Conservation (phyloP, 2,113 vertebrate species). For the Pseudopodoces humilis region DNA sequence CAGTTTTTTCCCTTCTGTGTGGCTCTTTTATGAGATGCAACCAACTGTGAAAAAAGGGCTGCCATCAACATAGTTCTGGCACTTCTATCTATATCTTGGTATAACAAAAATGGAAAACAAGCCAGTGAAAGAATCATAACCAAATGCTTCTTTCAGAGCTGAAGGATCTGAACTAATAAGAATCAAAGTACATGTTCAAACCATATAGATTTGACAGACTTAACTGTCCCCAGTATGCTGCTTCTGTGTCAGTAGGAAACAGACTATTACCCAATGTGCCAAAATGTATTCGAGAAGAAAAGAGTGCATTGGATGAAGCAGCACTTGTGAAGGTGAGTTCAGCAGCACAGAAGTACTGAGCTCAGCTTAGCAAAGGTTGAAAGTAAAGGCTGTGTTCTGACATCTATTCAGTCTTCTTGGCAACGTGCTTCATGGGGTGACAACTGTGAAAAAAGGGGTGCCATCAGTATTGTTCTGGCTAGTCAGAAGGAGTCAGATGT, state of each 20-base stretch:
- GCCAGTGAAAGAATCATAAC: neutral
- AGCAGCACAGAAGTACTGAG: neutral
- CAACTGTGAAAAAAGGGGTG: neutral
- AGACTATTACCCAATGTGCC: neutral
- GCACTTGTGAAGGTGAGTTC: neutral
- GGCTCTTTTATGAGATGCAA: neutral
- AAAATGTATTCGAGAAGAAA: neutral
- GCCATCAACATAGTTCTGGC: neutral
- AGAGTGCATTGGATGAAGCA: neutral
- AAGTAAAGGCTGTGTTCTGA: neutral
- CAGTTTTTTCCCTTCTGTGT: neutral
- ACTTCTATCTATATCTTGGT: neutral
- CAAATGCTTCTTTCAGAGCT: neutral
- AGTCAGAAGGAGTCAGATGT: neutral
- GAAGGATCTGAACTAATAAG: neutral
- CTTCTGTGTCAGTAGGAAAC: neutral
- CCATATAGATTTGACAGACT: neutral
- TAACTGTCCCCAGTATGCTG: neutral
- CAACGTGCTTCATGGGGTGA: neutral
- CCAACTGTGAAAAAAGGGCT: neutral
- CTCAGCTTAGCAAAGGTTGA: rapidly evolving
- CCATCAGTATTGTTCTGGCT: rapidly evolving
- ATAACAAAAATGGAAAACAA: neutral
- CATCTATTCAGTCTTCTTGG: neutral
- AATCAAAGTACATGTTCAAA: neutral